Conservation (phyloP, 1,140 invertebrate genomes). For the Hypsibius dujardini region DNA sequence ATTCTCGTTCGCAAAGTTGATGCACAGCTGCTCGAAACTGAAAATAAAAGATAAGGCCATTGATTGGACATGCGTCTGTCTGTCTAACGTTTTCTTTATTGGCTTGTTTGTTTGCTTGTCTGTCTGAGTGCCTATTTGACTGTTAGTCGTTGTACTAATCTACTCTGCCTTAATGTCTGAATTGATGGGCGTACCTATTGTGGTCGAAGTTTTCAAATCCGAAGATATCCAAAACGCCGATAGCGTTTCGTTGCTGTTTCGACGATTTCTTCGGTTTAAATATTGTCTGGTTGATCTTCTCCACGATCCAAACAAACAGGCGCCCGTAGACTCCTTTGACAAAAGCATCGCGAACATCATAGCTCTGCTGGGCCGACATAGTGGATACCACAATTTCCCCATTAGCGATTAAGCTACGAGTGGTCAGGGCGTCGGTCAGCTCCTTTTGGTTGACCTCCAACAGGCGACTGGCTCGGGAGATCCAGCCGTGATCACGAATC, state of each 20-base stretch:
- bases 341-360: conserved; percentile 95
- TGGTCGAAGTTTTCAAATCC: conserved; percentile 97
- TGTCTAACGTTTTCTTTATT: too few relatives aligned
- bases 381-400: conserved; percentile 92
- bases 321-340: conserved; percentile 95
- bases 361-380: conserved; percentile 66
- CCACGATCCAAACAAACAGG: conserved; percentile 87
- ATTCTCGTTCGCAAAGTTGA: conserved; percentile 98
- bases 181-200: conserved; percentile 45
- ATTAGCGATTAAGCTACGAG: conserved; percentile 83
- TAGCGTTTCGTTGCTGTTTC: conserved; percentile 55
- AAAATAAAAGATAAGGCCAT: conserved; percentile 24
- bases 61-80: too few relatives aligned
- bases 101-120: too few relatives aligned
- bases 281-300: conserved; percentile 91
- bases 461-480: conserved; percentile 59
- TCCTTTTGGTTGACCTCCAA: conserved; percentile 66
- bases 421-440: conserved; percentile 74
- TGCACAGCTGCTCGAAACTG: conserved; percentile 98
- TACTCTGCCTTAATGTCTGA: too few relatives aligned
- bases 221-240: conserved; percentile 95
- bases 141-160: too few relatives aligned
- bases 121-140: too few relatives aligned
- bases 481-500: conserved; percentile 73
- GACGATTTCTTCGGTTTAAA: conserved; percentile 50